Percentiles rank a stretch among this genome's conserved stretches.
These are phyloP conservation scores for Falcaria lacertinaria DNA, from an alignment of 2,888 invertebrate genomes.

Conservation along the genomic window DNA sequence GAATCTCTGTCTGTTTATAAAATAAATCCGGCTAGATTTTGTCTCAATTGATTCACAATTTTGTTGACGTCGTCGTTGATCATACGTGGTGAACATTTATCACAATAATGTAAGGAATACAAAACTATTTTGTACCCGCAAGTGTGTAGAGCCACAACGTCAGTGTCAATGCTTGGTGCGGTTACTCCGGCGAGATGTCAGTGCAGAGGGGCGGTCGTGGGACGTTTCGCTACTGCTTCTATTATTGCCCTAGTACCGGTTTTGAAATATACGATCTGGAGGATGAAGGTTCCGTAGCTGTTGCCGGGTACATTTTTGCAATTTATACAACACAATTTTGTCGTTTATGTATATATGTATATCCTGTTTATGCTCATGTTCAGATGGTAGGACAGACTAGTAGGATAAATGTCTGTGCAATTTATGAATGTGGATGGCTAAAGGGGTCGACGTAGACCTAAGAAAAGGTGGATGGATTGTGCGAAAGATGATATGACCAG, in stretches of 20 bases:
- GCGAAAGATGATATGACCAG: too few species aligned
- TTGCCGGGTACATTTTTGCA: conserved; percentile 26
- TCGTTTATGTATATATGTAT: too few species aligned
- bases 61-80: background rate
- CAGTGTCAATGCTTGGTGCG: conserved; percentile 50
- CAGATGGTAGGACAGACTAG: too few species aligned
- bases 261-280: conserved; percentile 73
- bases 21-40: background rate
- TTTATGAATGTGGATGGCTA: too few species aligned
- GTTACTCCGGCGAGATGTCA: conserved; percentile 38
- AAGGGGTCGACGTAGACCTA: too few species aligned
- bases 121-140: background rate
- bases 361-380: too few species aligned
- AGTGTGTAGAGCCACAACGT: background rate
- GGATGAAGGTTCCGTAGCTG: conserved; percentile 36
- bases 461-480: too few species aligned
- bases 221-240: conserved; percentile 58
- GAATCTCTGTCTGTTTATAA: too few species aligned
- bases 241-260: conserved; percentile 57
- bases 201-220: conserved; percentile 59
- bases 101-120: too few species aligned
- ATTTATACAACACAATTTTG: background rate
- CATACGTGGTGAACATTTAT: background rate
- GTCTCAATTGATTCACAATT: background rate
- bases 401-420: too few species aligned